These are phyloP conservation scores for Dynastes maya DNA, from an alignment of 2,888 invertebrate genomes.

Conservation along the genomic window DNA sequence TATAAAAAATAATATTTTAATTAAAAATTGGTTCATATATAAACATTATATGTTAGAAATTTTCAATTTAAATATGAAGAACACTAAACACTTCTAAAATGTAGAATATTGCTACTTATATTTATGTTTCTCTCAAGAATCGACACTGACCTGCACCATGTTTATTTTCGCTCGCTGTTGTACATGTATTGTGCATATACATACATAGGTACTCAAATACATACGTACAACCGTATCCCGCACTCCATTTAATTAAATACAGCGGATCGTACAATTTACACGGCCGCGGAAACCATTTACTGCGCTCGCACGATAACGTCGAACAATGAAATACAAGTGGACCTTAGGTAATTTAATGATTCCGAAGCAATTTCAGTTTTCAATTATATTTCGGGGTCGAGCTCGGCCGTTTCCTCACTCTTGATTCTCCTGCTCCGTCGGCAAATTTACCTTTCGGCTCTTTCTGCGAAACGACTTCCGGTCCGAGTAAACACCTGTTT, in stretches of 20 bases:
- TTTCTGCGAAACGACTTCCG: constrained; percentile 19
- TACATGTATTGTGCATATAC: too few relatives aligned
- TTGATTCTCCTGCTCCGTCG: background rate
- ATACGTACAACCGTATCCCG: background rate
- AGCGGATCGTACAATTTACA: background rate
- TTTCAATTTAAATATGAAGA: too few relatives aligned
- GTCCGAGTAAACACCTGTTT: constrained; percentile 31
- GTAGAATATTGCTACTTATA: too few relatives aligned
- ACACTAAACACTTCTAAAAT: too few relatives aligned
- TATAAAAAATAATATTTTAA: too few relatives aligned
- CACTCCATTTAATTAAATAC: constrained; percentile 18
- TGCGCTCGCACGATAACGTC: constrained; percentile 12
- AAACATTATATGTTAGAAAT: too few relatives aligned
- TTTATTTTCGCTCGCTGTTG: too few relatives aligned
- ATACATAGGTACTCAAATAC: background rate
- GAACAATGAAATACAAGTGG: constrained; percentile 30
- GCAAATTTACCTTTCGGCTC: constrained; percentile 30
- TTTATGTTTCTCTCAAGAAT: too few relatives aligned
- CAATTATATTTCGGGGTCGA: constrained; percentile 21
- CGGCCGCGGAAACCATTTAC: constrained; percentile 4
- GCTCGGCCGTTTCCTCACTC: background rate
- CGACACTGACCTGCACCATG: too few relatives aligned
- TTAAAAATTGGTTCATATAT: too few relatives aligned
- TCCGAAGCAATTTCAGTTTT: constrained; percentile 31
- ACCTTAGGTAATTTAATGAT: constrained; percentile 38